Evolutionary conservation across 2,888 invertebrate genomes (phyloP), one percentile per base, ranked within the genome.

Genomic region (Hypercompe scribonia): DNA sequence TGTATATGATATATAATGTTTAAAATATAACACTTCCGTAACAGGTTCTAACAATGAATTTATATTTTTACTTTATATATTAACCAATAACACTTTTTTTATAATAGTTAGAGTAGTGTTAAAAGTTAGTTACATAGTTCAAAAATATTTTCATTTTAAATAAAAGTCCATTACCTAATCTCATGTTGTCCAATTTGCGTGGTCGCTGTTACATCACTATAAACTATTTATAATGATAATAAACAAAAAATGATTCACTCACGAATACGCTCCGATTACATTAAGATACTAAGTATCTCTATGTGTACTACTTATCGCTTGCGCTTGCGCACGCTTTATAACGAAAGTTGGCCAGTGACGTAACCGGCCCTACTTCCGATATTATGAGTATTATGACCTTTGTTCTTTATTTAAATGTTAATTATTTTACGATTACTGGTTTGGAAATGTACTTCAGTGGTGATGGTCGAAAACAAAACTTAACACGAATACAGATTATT

Each of bases 301-400:
- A 78, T 78, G 71, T 81, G 75, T 83, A 76, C 69, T 84, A 76
- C 68, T 68, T 72, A 69, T 42, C 50, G 76, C 76, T 34, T 78
- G 77, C 78, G 76, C 75, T 68, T n/a, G 73, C 78, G 71, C 77
- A 73, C 64, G 76, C 64, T 68, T 54, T 68, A 64, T 72, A 81
- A 87, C 82, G 89, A 88, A 88, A 88, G 89, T 88, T 86, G 87
- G 87, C 74, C 86, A 86, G 75, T 88, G 85, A 88, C 83, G 86
- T 81, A 88, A 88, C 73, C 74, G 76, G 84, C 83, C 87, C 84
- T 84, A 87, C 88, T 88, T 88, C 89, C 88, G 89, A 88, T 84
- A 78, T 72, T 54, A 67, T 66, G 65, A 66, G 66, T 65, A 67
- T 54, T 61, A 61, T 82, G 83, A 84, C 85, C 83, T 83, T 82